Base-by-base conservation (phyloP, 2,797 vertebrate species). In the Clarias fuscus region DNA sequence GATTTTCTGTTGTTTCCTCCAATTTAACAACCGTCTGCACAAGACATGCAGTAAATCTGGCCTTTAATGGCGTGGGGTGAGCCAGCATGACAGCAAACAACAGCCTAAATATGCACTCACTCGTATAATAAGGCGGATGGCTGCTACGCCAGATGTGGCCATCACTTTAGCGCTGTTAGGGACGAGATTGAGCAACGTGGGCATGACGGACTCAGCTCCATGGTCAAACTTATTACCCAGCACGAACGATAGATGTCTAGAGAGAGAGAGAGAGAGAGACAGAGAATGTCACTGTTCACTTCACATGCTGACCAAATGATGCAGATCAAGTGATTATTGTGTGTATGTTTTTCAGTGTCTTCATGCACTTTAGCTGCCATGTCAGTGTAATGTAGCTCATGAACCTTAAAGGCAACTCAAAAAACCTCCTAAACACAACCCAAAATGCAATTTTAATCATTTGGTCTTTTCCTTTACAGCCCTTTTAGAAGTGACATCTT, bases 121-220 rank as follows among this genome's bases (percentile, higher is more conserved):
- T 90, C 95, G 92, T 89, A 99, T 97, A 90, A 99, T 98, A 94
- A 99, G 93, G 87, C 96, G 96, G 88, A 98, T 95, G 90, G 94
- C 94, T 86, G 97, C 97, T 76, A 96, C 89, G 71, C 98, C 98
- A 18, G 97, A 98, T 27, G 97, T 97, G 91, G 98, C 97, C 95
- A 99, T 99, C 87, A 99, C 92, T 95, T 98, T 99, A 96, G 98
- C 97, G 93, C 97, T 97, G 92, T 99, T 99, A 0, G 97, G 96
- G 87, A 99, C 96, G 90, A 99, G 95, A 94, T 96, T 97, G 92
- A 99, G 96, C 90, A 99, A 95, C 1, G 93, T 95, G 81, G 98
- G 97, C 96, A 98, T 96, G 90, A 97, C 94, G 91, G 96, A 95
- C 95, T 98, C 97, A 0, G 98, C 97, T 56, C 96, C 96, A 85